Evolutionary conservation across 1,140 invertebrate genomes (phyloP).

Genomic region (Drosophila murphyi): DNA sequence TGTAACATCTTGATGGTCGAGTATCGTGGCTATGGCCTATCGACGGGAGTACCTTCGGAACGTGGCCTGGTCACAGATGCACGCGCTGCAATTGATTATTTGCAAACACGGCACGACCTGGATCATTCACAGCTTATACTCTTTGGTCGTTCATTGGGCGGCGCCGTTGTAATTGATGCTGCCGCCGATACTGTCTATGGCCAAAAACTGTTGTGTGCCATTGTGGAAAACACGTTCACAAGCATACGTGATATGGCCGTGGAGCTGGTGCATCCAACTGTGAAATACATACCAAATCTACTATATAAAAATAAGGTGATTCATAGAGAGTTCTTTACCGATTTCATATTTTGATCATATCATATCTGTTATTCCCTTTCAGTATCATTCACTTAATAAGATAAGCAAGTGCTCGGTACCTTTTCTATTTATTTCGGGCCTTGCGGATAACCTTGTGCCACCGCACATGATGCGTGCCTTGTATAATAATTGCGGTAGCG

Average conservation of each 20-base stretch:
- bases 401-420: constrained; percentile 88
- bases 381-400: constrained; percentile 86
- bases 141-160: constrained; percentile 97
- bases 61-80: constrained; percentile 95
- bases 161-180: constrained; percentile 94
- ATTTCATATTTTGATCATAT: background rate
- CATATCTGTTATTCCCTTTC: background rate
- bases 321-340: constrained; percentile 13
- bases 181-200: constrained; percentile 90
- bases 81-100: constrained; percentile 93
- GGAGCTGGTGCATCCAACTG: constrained; percentile 88
- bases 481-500: constrained; percentile 89
- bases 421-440: constrained; percentile 92
- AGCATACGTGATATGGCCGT: constrained; percentile 97
- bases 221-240: constrained; percentile 98
- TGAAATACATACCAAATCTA: constrained; percentile 90
- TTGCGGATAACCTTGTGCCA: constrained; percentile 93
- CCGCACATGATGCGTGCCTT: constrained; percentile 92
- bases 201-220: constrained; percentile 92
- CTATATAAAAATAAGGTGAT: constrained; percentile 93
- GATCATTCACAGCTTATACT: constrained; percentile 93
- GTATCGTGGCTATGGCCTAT: constrained; percentile 97
- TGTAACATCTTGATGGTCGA: constrained; percentile 96
- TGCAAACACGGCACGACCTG: constrained; percentile 92
- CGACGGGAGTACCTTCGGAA: constrained; percentile 94